Conservation (phyloP, 2,888 invertebrate species). For the Cybosia mesomella region DNA sequence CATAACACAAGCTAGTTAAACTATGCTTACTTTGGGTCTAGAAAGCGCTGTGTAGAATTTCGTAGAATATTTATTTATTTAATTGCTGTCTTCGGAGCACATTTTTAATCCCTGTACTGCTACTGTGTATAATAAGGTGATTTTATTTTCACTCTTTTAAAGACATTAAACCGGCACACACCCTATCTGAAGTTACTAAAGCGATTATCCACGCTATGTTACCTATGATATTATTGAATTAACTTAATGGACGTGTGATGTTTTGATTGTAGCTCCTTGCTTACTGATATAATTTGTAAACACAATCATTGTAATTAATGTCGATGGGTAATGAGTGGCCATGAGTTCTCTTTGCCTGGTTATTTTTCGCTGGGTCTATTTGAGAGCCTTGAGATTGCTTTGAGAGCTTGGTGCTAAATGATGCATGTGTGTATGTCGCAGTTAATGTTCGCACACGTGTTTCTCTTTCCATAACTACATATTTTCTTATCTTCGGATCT, state of each 20-base stretch:
- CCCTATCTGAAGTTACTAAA: neutral
- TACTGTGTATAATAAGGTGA: too few relatives aligned
- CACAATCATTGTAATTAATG: neutral
- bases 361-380: neutral
- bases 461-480: neutral
- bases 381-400: neutral
- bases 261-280: neutral
- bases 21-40: too few relatives aligned
- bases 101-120: too few relatives aligned
- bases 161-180: neutral
- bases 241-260: neutral
- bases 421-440: neutral
- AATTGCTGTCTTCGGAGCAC: too few relatives aligned
- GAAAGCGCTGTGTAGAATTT: too few relatives aligned
- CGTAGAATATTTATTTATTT: too few relatives aligned
- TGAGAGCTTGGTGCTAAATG: neutral
- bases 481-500: constrained; percentile 1
- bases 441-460: neutral
- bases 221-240: neutral
- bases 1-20: too few relatives aligned
- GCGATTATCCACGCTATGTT: neutral
- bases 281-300: neutral
- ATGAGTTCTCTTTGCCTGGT: neutral
- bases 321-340: neutral
- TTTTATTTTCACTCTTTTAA: neutral